Evolutionary conservation across 2,888 invertebrate genomes (phyloP).

Genomic region (Parnassius apollo): DNA sequence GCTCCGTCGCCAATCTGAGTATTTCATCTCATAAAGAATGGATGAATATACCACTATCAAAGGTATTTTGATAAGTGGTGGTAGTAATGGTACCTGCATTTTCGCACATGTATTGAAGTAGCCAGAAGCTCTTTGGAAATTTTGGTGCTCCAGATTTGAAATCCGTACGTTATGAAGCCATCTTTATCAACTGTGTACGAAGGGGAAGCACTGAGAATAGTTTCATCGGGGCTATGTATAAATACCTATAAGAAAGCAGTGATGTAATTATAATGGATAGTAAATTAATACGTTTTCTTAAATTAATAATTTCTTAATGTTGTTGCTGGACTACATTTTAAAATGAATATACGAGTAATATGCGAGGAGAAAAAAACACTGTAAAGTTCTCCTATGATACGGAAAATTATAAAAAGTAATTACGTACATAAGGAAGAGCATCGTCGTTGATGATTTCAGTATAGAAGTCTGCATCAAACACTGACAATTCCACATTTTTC

Average conservation of each 20-base stretch:
- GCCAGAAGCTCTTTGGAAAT: constrained; percentile 53
- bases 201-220: constrained; percentile 54
- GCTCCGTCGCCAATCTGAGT: no score
- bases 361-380: no score
- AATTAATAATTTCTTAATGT: no score
- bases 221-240: constrained; percentile 66
- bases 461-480: constrained; percentile 66
- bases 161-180: constrained; percentile 58
- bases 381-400: no score
- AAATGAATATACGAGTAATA: no score
- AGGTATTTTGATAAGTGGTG: not conserved
- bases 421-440: constrained; percentile 57
- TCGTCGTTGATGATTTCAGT: constrained; percentile 60
- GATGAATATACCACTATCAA: no score
- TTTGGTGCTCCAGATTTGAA: constrained; percentile 61
- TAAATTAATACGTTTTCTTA: no score
- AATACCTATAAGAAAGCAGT: constrained; percentile 48
- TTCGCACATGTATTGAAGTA: constrained; percentile 50
- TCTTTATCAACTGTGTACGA: constrained; percentile 49
- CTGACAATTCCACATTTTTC: constrained; percentile 62
- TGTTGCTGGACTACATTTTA: no score
- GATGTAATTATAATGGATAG: no score
- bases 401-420: not conserved
- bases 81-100: constrained; percentile 56
- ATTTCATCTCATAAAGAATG: no score